phyloP scores from a whole-genome alignment of 2,888 invertebrate genomes.

The Apodemia mormo region DNA sequence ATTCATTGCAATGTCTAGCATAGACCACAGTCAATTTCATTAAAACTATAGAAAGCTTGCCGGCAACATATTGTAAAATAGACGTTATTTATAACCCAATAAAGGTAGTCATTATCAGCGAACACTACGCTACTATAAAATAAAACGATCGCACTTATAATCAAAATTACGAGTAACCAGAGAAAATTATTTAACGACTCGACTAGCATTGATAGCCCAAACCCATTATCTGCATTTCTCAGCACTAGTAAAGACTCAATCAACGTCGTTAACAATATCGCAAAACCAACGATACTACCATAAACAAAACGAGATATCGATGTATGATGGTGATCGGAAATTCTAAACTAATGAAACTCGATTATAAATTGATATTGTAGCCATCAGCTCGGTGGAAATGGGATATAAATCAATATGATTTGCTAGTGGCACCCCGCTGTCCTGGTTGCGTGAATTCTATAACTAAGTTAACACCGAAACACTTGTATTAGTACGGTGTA shows the following conservation, averaged over 20 bases:
- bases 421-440: conserved; percentile 5
- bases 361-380: conserved; percentile 11
- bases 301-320: conserved; percentile 32
- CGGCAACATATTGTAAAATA: conserved; percentile 3
- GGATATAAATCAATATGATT: conserved; percentile 8
- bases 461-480: conserved; percentile 1
- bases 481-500: not conserved
- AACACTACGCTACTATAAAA: conserved; percentile 25
- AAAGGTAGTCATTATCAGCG: conserved; percentile 20
- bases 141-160: conserved; percentile 30
- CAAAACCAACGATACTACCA: conserved; percentile 39
- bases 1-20: not conserved
- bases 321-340: conserved; percentile 18
- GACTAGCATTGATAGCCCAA: conserved; percentile 29
- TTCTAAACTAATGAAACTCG: conserved; percentile 10
- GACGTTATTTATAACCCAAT: conserved; percentile 3
- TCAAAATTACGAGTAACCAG: conserved; percentile 32
- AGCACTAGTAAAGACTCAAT: conserved; percentile 39
- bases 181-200: conserved; percentile 32
- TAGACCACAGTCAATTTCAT: not conserved
- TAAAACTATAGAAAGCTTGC: conserved; percentile 7
- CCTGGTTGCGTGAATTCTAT: conserved; percentile 3
- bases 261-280: conserved; percentile 36
- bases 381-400: conserved; percentile 6
- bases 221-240: conserved; percentile 31